Evolutionary conservation across 2,113 vertebrate species (phyloP), one percentile per base, ranked within the genome.

Genomic region (Chinchilla lanigera): DNA sequence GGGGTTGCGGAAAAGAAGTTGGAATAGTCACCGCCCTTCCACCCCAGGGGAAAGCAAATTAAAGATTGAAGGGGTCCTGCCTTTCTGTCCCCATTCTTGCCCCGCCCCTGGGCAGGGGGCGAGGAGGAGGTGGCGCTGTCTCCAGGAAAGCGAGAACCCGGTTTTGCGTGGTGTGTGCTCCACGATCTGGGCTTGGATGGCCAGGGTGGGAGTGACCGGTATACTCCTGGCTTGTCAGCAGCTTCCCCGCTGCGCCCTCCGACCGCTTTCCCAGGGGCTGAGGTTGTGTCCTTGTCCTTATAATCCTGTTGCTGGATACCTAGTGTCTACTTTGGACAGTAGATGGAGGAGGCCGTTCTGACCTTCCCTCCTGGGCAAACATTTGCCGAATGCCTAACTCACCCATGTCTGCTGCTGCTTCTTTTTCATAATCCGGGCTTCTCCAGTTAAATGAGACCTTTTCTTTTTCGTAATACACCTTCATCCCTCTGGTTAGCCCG

Each of bases 1-100:
- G 54, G 82, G 96, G 94, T 60, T 81, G 78, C 84, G 47, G 84
- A 60, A 91, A 90, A 97, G 95, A 98, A 98, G 97, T 98, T 98
- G 90, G 63, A 73, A 77, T 82, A 94, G 96, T 83, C 90, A 88
- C 89, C 58, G 13, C 71, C 88, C n/a, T 73, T 69, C 65, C 52
- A 69, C 63, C 89, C 89, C 80, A 78, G 75, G 94, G 89, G 78
- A 92, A 97, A 93, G 92, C 91, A 86, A 91, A 97, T 96, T 93
- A 93, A 89, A 75, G 54, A 67, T 95, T 93, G 91, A 96, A 44
- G 41, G 30, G 50, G 54, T 60, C 16, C 58, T 87, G 47, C 67
- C 56, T 78, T 56, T n/a, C 58, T 33, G 12, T 30, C 61, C 1
- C 0, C 0, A 26, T 11, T 52, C 67, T 47, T 63, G 69, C 82